Base-by-base conservation (phyloP, 2,113 vertebrate genomes). In the Sula dactylatra region DNA sequence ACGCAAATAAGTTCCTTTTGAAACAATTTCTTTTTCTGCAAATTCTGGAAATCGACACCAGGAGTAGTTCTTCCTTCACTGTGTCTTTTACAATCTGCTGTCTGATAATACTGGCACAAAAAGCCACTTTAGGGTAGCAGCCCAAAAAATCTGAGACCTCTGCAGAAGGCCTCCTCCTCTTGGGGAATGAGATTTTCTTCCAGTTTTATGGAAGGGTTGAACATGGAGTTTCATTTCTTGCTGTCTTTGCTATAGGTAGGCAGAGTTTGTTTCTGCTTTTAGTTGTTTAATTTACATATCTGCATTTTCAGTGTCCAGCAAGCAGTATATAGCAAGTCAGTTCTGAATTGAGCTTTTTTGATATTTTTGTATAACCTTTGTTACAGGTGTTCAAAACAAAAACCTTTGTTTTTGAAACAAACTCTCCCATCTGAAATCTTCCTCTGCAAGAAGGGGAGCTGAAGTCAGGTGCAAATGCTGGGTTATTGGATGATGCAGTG, bases 1-100 rank as follows among this genome's bases (percentile, higher is more conserved):
- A 93, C 83, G 84, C 86, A 85, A 86, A 94, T 84, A 70, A 85
- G 78, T 76, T 96, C 78, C 92, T 95, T 95, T 94, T 78, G 82
- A 95, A 92, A 74, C 73, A 82, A 61, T 94, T 94, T 93, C 87
- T 83, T 94, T 77, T 86, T 94, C 89, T 94, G 38, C 78, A 91
- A 58, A 90, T 94, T 97, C 92, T 96, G 91, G 86, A 96, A 94
- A 94, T 92, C 0, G 9, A 93, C 86, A 94, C 84, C 72, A 31
- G 56, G 59, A 85, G 65, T 88, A 49, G 70, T 95, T 94, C 81
- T 93, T 94, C 83, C 59, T 93, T 86, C 4, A 10, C 65, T 71
- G 32, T 65, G 79, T 58, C 62, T 92, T 92, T 80, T 92, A 40
- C 69, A 72, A 7, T 87, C 34, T 80, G 55, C 55, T 69, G 34